Base-by-base conservation (phyloP, 1,140 invertebrate species). In the Bombus haemorrhoidalis region DNA sequence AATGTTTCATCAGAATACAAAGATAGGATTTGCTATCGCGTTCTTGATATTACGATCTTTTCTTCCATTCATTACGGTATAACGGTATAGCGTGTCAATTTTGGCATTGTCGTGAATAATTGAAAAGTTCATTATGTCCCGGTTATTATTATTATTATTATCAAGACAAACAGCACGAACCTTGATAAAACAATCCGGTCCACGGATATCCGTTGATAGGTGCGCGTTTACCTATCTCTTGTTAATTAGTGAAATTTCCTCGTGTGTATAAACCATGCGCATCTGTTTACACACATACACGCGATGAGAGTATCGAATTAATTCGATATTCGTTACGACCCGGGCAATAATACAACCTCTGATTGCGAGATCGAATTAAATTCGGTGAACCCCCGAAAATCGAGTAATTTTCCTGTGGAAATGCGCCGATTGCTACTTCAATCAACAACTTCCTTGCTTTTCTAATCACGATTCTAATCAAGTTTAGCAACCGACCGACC, bases 171-270 rank as follows among this genome's bases (percentile, higher is more conserved):
- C 47, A 76, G 34, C 13, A 37, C n/a, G 22, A 8, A 59, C 47
- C 34, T 28, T 62, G 57, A 12, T 39, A 22, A 77, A 77, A 62
- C 53, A 62, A 59, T 34, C 15, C 34, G 5, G 25, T 34, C 59
- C 10, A 13, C 28, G 59, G 9, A 15, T 53, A 34, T 37, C 47
- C 34, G 32, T 59, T 6, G 74, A 59, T 76, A n/a, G 32, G 22
- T 32, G 2, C 47, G 25, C 37, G 74, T 76, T 76, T 76, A 28
- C 34, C 57, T 41, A 64, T 64, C 37, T 15, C 37, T 32, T 41
- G 75, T 77, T 77, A 77, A 77, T 77, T 62, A 77, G 75, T 18
- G 57, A 77, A 62, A 77, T 77, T 62, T 77, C 75, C 39, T 32
- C 57, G 47, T 37, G 2, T 62, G n/a, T 37, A 57, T 32, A 76